Evolutionary conservation across 2,113 vertebrate species (phyloP), one percentile per base, ranked within the genome.

Genomic region (Oncorhynchus nerka): DNA sequence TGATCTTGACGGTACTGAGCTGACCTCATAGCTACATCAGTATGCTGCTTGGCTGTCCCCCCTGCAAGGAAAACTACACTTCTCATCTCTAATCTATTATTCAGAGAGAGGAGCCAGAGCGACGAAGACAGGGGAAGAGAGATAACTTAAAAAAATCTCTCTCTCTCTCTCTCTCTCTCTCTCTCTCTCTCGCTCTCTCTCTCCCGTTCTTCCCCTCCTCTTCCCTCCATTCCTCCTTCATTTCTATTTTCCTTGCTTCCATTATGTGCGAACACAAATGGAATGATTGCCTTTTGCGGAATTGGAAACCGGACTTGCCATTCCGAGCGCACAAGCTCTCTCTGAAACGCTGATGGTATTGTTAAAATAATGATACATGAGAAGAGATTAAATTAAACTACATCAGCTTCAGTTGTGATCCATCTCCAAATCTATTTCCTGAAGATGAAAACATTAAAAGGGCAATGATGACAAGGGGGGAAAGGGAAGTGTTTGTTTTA

Each of bases 41-140:
- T 68, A 74, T 87, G 71, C 59, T 83, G 83, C 45, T 78, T 77
- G 80, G 70, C 82, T 64, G 68, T 11, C 86, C 81, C 86, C 85
- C 80, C 85, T 82, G 86, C 84, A 64, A 88, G 87, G 79, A 79
- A 86, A 84, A 85, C 79, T 82, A 80, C 75, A 34, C 57, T 83
- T 83, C 89, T 88, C 87, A 85, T 91, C 86, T 91, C 78, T 89
- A 89, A 93, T 93, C 89, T 93, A 92, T 94, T 93, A 93, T 93
- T 93, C 84, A 93, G 84, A 83, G 87, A 51, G 30, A 86, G 81
- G 79, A 81, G 67, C 84, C 87, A 89, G 79, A 85, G 81, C 87
- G 81, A 88, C 71, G 75, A 79, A 88, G 82, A 89, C 86, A 85
- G 89, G 85, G 70, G 82, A 82, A 87, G 83, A 79, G 82, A 87